Evolutionary conservation across 1,140 invertebrate genomes (phyloP).

Genomic region (Eriocheir sinensis): DNA sequence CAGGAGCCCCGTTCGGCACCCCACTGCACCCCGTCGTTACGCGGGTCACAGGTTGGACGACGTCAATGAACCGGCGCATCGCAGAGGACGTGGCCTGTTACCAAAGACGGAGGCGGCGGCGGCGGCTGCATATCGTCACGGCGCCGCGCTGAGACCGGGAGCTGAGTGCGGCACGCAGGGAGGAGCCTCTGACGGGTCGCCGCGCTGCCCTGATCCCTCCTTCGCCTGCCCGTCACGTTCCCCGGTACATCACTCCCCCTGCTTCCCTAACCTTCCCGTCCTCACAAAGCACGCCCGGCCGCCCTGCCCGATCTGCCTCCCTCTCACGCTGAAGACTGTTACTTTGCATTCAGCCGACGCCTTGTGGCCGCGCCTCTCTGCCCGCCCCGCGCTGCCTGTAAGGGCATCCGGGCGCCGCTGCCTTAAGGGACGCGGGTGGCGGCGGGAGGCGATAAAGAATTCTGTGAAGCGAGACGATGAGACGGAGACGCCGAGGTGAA

Average conservation of each 20-base stretch:
- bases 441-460: neutral
- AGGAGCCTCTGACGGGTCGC: neutral
- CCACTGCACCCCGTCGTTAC: too few relatives aligned
- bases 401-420: constrained; percentile 7
- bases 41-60: too few relatives aligned
- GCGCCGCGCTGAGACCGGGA: too few relatives aligned
- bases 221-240: neutral
- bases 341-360: neutral
- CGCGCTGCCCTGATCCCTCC: neutral
- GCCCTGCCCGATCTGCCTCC: neutral
- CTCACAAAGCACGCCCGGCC: neutral
- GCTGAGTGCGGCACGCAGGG: too few relatives aligned
- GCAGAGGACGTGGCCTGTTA: too few relatives aligned
- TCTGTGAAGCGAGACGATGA: neutral
- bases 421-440: constrained; percentile 9
- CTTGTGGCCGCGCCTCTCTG: neutral
- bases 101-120: too few relatives aligned
- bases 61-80: too few relatives aligned
- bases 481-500: neutral
- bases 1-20: too few relatives aligned
- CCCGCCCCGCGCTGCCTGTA: neutral
- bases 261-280: neutral
- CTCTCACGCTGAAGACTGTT: neutral
- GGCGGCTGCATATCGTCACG: too few relatives aligned
- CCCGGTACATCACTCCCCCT: neutral